Percentiles rank a stretch among this genome's conserved stretches.
These are phyloP conservation scores for Philereme vetulata DNA, from an alignment of 2,888 invertebrate genomes.

Conservation along the genomic window DNA sequence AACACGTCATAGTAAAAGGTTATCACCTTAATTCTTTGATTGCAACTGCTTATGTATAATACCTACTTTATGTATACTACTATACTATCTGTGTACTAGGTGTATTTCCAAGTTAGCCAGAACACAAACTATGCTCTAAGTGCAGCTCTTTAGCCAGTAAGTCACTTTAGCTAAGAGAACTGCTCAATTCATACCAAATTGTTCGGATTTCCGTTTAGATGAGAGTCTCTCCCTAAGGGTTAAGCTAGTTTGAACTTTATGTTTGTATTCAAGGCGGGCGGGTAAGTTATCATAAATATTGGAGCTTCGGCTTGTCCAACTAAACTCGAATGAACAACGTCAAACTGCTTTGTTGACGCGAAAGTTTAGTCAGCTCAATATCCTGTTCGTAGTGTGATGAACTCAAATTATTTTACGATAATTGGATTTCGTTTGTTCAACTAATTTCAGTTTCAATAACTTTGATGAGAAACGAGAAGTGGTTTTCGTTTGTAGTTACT, in stretches of 20 bases:
- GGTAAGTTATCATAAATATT: constrained; percentile 76
- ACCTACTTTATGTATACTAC: too few relatives aligned
- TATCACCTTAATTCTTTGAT: too few relatives aligned
- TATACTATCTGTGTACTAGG: not conserved
- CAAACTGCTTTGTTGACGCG: constrained; percentile 71
- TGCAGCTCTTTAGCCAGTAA: constrained; percentile 37
- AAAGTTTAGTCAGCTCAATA: constrained; percentile 66
- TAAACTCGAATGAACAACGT: constrained; percentile 63
- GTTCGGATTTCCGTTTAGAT: constrained; percentile 67
- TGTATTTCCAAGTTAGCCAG: constrained; percentile 28
- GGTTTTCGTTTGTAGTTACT: not conserved
- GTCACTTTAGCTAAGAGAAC: constrained; percentile 48
- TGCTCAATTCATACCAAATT: constrained; percentile 66
- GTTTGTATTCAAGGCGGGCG: constrained; percentile 65
- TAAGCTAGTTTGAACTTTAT: constrained; percentile 72
- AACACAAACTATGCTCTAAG: constrained; percentile 37
- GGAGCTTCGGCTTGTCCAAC: constrained; percentile 63
- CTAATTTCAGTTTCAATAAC: constrained; percentile 28
- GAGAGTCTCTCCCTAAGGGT: constrained; percentile 66
- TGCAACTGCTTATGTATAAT: too few relatives aligned
- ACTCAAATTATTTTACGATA: constrained; percentile 54
- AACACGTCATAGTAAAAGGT: too few relatives aligned
- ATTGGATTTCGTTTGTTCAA: constrained; percentile 34
- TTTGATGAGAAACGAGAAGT: constrained; percentile 20
- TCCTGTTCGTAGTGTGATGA: constrained; percentile 57